These are phyloP conservation scores for Oscheius sp. DNA, from an alignment of 2,888 invertebrate genomes.

Conservation along the genomic window DNA sequence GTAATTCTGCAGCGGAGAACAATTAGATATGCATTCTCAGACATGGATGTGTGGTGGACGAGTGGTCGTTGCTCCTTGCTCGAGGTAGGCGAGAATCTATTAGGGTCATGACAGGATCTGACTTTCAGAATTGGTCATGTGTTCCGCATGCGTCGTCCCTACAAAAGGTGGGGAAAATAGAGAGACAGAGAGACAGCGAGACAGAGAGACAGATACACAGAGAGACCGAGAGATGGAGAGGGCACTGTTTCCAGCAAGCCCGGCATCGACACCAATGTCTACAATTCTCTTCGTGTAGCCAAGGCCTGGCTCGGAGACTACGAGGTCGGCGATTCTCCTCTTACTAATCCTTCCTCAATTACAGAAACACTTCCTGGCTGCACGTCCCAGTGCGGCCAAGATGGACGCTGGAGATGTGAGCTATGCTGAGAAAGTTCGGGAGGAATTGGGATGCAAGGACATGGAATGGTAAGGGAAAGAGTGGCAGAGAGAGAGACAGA, in stretches of 20 bases:
- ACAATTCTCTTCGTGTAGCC: constrained; percentile 97
- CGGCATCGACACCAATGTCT: constrained; percentile 86
- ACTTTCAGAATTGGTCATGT: constrained; percentile 93
- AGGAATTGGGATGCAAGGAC: constrained; percentile 83
- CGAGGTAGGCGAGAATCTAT: too few relatives aligned
- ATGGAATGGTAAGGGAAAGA: constrained; percentile 82
- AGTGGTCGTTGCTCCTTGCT: constrained; percentile 91
- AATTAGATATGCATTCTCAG: constrained; percentile 75
- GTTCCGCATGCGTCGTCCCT: constrained; percentile 96
- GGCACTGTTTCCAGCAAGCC: constrained; percentile 51
- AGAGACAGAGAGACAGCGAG: too few relatives aligned
- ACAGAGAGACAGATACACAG: too few relatives aligned
- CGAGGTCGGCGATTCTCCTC: constrained; percentile 35
- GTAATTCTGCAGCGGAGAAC: constrained; percentile 77
- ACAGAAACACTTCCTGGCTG: constrained; percentile 61
- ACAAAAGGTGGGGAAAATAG: constrained; percentile 81
- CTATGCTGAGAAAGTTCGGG: constrained; percentile 82
- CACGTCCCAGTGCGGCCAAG: constrained; percentile 78
- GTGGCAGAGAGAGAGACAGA: constrained; percentile 84
- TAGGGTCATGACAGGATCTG: too few relatives aligned
- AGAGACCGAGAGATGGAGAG: too few relatives aligned
- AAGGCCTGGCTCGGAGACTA: constrained; percentile 97
- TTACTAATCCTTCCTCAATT: constrained; percentile 18
- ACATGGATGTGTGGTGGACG: constrained; percentile 97
- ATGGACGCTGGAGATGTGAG: constrained; percentile 84